These are phyloP conservation scores for Peucedramus taeniatus DNA, from an alignment of 2,113 vertebrate species.

Conservation along the genomic window DNA sequence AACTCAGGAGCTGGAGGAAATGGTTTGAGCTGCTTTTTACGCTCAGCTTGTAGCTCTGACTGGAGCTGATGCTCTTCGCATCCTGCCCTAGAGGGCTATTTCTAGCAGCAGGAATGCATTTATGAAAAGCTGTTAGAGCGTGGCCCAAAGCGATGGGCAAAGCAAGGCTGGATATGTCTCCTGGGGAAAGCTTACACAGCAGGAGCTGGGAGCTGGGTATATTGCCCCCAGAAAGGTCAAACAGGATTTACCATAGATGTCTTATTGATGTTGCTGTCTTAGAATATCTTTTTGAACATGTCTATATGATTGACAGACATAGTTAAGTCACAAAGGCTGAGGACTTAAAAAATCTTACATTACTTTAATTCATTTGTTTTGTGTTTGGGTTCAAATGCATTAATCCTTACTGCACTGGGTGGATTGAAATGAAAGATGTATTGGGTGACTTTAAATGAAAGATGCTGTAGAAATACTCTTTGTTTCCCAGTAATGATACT, in stretches of 20 bases:
- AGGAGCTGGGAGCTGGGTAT: not conserved
- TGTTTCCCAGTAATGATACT: not conserved
- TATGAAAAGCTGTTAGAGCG: not conserved
- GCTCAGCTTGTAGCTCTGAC: not conserved
- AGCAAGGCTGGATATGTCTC: not conserved
- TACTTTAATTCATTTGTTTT: not conserved
- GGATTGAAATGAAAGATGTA: not conserved
- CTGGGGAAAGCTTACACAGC: not conserved
- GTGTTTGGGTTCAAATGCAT: not conserved
- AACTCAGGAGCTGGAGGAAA: not conserved
- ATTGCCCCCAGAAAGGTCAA: conserved; percentile 33
- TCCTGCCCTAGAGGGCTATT: not conserved
- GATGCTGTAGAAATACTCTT: not conserved
- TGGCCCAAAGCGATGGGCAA: not conserved
- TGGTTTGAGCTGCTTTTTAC: not conserved
- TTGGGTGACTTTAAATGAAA: not conserved
- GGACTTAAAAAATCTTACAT: not conserved
- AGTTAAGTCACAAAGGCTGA: not conserved
- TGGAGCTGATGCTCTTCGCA: not conserved
- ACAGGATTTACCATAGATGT: not conserved
- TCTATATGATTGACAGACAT: not conserved
- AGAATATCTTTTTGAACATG: not conserved
- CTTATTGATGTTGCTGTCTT: not conserved
- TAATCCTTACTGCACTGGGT: not conserved
- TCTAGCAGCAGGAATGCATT: not conserved